A percentile compares a stretch with the other conserved stretches of the same genome.
Evolutionary conservation across 2,888 invertebrate genomes (phyloP).

Genomic region (Brachyptera risi): DNA sequence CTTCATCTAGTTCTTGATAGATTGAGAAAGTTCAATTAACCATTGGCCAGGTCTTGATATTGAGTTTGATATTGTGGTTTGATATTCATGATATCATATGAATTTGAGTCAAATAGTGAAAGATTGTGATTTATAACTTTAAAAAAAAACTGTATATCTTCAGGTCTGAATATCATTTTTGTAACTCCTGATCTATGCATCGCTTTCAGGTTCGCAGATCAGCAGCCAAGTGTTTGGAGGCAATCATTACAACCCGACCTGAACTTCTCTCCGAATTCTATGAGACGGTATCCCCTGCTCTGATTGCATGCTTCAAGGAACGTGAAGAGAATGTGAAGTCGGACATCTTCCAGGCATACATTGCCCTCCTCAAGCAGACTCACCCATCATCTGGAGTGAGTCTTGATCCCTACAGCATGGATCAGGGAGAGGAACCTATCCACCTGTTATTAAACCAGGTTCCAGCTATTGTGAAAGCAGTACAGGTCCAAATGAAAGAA

Average conservation of each 20-base stretch:
- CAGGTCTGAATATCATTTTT: too few relatives aligned
- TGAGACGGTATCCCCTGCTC: constrained; percentile 79
- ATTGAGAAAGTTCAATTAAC: too few relatives aligned
- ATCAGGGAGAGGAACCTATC: constrained; percentile 59
- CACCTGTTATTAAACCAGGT: constrained; percentile 49
- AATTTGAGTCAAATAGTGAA: too few relatives aligned
- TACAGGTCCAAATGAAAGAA: constrained; percentile 80
- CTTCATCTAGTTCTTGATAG: too few relatives aligned
- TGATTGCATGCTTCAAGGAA: constrained; percentile 93
- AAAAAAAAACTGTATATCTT: too few relatives aligned
- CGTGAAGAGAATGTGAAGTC: constrained; percentile 99
- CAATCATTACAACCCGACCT: constrained; percentile 87
- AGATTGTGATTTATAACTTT: too few relatives aligned
- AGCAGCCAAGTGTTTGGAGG: constrained; percentile 96
- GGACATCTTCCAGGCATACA: constrained; percentile 95
- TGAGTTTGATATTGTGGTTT: too few relatives aligned
- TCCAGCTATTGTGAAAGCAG: constrained; percentile 77
- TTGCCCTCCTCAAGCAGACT: constrained; percentile 87
- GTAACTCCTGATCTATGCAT: too few relatives aligned
- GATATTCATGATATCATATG: too few relatives aligned
- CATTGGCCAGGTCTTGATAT: too few relatives aligned
- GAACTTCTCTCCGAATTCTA: constrained; percentile 90
- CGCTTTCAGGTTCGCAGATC: constrained; percentile 91
- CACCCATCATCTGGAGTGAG: constrained; percentile 63
- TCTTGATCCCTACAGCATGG: constrained; percentile 66